A percentile compares a stretch with the other conserved stretches of the same genome.
Conservation (phyloP, 2,113 vertebrate species). For the Corythornis madagascariensis region DNA sequence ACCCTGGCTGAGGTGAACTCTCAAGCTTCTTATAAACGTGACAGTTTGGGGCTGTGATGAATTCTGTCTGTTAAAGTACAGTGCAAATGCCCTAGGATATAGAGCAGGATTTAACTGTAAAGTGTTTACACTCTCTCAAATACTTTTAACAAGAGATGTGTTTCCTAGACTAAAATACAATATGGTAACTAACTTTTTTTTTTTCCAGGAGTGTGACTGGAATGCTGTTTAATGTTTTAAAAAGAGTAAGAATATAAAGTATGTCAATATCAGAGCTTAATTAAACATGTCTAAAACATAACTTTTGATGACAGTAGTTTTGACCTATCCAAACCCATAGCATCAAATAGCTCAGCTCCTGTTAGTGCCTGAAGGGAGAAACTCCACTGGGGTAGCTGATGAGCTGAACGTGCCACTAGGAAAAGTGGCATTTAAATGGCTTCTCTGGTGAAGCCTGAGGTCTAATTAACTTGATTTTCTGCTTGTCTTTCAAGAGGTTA, state of each 20-base stretch:
- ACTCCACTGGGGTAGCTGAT: not conserved
- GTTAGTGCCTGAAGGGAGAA: not conserved
- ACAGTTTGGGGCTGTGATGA: not conserved
- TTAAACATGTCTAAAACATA: constrained; percentile 1
- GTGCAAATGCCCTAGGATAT: not conserved
- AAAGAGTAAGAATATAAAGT: not conserved
- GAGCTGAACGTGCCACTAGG: not conserved
- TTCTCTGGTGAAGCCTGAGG: not conserved
- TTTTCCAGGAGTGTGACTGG: not conserved
- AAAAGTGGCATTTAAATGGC: not conserved
- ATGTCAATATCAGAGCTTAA: not conserved
- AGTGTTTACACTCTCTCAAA: not conserved
- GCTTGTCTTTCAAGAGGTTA: not conserved
- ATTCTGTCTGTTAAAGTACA: not conserved
- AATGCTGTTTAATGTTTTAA: constrained; percentile 16
- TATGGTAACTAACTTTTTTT: not conserved
- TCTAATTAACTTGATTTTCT: constrained; percentile 10
- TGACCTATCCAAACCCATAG: not conserved
- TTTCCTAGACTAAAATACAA: not conserved
- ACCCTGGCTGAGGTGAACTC: not conserved
- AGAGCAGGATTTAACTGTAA: not conserved
- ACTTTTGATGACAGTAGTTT: not conserved
- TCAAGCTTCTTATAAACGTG: not conserved
- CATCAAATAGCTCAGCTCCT: not conserved
- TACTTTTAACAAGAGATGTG: not conserved